Percentiles rank a stretch among this genome's conserved stretches.
phyloP scores from a whole-genome alignment of 1,140 invertebrate genomes.

The Drosophila cardini region DNA sequence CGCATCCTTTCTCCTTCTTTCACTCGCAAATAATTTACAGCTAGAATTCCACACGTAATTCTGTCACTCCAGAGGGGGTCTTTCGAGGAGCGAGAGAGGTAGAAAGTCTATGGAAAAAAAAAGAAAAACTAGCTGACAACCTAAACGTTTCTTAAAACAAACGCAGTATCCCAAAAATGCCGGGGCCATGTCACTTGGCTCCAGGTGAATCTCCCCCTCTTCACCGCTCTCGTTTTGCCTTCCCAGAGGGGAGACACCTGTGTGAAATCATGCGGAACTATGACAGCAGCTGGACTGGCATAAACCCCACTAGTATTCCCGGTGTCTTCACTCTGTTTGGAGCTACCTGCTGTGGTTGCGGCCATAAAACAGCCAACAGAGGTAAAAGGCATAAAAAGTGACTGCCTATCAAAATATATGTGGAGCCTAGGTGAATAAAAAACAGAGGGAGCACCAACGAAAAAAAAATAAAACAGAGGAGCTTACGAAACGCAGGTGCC shows the following conservation, averaged over 20 bases:
- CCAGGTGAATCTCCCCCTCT: background rate
- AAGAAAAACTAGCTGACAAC: slow-evolving; percentile 75
- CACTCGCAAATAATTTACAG: slow-evolving; percentile 35
- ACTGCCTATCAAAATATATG: slow-evolving; percentile 79
- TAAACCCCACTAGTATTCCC: background rate
- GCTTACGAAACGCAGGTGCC: slow-evolving; percentile 60
- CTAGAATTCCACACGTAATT: slow-evolving; percentile 58
- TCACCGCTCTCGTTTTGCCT: background rate
- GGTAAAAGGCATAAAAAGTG: slow-evolving; percentile 74
- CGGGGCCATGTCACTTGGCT: slow-evolving; percentile 61
- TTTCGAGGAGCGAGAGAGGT: background rate
- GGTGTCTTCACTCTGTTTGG: slow-evolving; percentile 7
- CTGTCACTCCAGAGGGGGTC: slow-evolving; percentile 15
- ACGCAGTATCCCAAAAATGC: slow-evolving; percentile 62
- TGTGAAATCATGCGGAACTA: slow-evolving; percentile 74
- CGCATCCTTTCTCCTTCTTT: slow-evolving; percentile 20
- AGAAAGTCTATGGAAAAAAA: slow-evolving; percentile 42
- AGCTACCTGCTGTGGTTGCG: slow-evolving; percentile 72
- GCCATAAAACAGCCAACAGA: slow-evolving; percentile 67
- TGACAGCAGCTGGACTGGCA: slow-evolving; percentile 61
- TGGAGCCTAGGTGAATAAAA: slow-evolving; percentile 52
- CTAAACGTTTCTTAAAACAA: slow-evolving; percentile 81
- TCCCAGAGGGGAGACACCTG: slow-evolving; percentile 50
- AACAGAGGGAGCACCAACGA: background rate
- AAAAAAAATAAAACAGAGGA: slow-evolving; percentile 20